These are phyloP conservation scores for Etheostoma perlongum DNA, from an alignment of 2,797 vertebrate species.

Conservation along the genomic window DNA sequence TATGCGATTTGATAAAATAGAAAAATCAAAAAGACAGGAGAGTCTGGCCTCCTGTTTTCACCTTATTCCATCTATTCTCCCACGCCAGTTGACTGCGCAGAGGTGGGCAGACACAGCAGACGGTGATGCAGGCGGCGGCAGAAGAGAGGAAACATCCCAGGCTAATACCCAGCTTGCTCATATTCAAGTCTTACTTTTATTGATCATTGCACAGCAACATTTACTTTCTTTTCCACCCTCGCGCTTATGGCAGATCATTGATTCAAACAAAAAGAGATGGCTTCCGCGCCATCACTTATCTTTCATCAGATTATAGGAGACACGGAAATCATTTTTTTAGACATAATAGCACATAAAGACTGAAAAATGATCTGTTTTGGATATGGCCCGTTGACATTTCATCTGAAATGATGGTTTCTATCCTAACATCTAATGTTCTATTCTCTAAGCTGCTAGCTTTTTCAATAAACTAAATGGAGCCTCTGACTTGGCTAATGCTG, in stretches of 20 bases:
- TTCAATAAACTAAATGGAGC: conserved; percentile 76
- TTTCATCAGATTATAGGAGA: conserved; percentile 75
- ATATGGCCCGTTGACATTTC: conserved; percentile 68
- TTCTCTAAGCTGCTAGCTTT: conserved; percentile 62
- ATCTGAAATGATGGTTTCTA: conserved; percentile 61
- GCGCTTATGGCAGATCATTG: conserved; percentile 69
- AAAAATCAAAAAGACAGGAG: conserved; percentile 4
- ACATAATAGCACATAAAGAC: conserved; percentile 69
- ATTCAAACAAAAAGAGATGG: conserved; percentile 66
- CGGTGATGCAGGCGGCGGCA: conserved; percentile 13
- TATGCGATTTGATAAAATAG: too few relatives aligned
- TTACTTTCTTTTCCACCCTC: conserved; percentile 69
- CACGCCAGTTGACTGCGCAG: conserved; percentile 10
- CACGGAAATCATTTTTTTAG: conserved; percentile 72
- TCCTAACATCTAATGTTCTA: conserved; percentile 61
- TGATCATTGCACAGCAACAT: conserved; percentile 73
- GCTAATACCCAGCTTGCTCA: conserved; percentile 56
- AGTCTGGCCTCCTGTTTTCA: conserved; percentile 35
- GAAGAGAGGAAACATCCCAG: conserved; percentile 46
- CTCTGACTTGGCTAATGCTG: conserved; percentile 63
- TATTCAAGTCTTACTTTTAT: conserved; percentile 74
- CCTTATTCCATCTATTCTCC: conserved; percentile 42
- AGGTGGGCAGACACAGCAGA: conserved; percentile 6
- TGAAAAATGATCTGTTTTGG: conserved; percentile 75
- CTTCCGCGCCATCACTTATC: conserved; percentile 70